A percentile compares a stretch with the other conserved stretches of the same genome.
These are phyloP conservation scores for Euwallacea similis DNA, from an alignment of 1,140 invertebrate species.

Conservation along the genomic window DNA sequence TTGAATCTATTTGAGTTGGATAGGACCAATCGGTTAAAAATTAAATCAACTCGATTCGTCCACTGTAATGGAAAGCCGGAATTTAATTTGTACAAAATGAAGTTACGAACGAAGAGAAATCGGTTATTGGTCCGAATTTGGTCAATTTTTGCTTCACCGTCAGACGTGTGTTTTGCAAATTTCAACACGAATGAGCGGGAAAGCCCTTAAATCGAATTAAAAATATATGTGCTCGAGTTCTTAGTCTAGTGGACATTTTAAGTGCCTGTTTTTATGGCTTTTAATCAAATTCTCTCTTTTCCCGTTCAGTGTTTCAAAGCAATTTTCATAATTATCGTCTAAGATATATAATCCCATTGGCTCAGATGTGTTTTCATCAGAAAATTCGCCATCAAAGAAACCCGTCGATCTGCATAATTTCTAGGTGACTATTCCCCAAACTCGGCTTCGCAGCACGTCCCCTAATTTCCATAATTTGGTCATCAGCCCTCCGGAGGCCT, in stretches of 20 bases:
- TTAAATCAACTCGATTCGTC: slow-evolving; percentile 7
- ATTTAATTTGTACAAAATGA: slow-evolving; percentile 3
- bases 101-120: slow-evolving; percentile 1
- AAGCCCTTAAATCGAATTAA: neutral
- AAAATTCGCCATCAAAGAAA: neutral
- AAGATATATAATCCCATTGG: neutral
- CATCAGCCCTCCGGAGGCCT: neutral
- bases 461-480: slow-evolving; percentile 15
- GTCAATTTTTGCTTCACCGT: neutral
- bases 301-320: neutral
- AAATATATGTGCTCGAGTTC: neutral
- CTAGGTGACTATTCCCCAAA: neutral
- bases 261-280: neutral
- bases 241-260: neutral
- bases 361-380: neutral
- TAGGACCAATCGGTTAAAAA: slow-evolving; percentile 6
- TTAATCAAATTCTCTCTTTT: neutral
- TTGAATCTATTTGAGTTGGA: slow-evolving; percentile 7
- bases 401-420: slow-evolving; percentile 9
- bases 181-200: neutral
- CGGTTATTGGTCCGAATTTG: neutral
- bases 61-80: slow-evolving; percentile 9
- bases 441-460: neutral
- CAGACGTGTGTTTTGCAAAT: neutral
- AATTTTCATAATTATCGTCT: neutral